Conservation (phyloP, 2,888 invertebrate species). For the Teleogryllus oceanicus region DNA sequence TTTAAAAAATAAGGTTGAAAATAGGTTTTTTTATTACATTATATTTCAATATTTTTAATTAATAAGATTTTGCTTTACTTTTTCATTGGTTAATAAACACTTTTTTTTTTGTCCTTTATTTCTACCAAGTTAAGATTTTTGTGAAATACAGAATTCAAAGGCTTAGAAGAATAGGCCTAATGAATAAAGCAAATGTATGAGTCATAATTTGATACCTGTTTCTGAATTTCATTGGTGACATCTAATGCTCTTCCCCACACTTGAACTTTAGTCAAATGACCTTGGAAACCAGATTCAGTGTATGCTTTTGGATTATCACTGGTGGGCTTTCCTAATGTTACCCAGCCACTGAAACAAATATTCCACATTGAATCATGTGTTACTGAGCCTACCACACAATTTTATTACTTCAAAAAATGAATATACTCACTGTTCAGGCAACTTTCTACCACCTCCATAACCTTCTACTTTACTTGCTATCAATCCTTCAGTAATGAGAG, state of each 20-base stretch:
- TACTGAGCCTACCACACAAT: background rate
- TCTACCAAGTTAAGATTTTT: too few species aligned
- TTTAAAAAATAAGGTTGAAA: too few species aligned
- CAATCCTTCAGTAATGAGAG: slow-evolving; percentile 90
- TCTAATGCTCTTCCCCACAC: slow-evolving; percentile 90
- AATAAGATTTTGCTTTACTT: too few species aligned
- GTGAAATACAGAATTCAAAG: background rate
- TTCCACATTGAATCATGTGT: background rate
- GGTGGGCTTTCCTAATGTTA: slow-evolving; percentile 85
- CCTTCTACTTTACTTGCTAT: slow-evolving; percentile 90
- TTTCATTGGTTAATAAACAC: too few species aligned
- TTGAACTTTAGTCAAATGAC: slow-evolving; percentile 89
- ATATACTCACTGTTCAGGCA: slow-evolving; percentile 74
- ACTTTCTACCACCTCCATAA: slow-evolving; percentile 74
- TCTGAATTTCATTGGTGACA: slow-evolving; percentile 87
- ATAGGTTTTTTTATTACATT: too few species aligned
- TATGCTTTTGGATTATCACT: slow-evolving; percentile 76
- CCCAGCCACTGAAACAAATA: slow-evolving; percentile 71
- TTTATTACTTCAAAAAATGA: background rate
- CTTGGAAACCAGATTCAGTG: slow-evolving; percentile 90
- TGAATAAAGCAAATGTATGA: background rate
- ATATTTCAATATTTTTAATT: too few species aligned
- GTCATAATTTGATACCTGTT: slow-evolving; percentile 61
- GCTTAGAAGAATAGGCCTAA: background rate
- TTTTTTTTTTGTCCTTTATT: too few species aligned